phyloP scores from a whole-genome alignment of 2,797 vertebrate genomes.

The Dicrostonyx torquatus region DNA sequence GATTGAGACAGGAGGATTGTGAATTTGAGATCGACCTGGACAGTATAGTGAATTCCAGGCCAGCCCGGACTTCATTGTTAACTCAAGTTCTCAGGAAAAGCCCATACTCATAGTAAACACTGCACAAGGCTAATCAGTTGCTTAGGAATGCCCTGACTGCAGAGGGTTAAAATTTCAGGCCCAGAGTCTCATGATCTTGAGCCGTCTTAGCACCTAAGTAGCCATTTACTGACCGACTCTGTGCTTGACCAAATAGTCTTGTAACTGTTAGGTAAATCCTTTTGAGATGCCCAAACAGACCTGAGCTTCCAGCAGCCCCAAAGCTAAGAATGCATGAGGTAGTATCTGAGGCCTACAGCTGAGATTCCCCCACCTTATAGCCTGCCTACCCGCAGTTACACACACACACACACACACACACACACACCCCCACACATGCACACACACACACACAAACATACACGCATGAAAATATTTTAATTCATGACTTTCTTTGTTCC shows the following conservation, averaged over 20 bases:
- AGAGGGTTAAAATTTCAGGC: neutral
- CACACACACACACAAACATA: neutral
- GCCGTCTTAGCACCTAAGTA: neutral
- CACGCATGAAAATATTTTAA: neutral
- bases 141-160: neutral
- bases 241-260: neutral
- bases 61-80: neutral
- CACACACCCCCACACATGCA: neutral
- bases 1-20: neutral
- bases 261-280: neutral
- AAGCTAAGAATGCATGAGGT: neutral
- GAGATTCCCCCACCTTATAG: neutral
- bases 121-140: neutral
- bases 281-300: neutral
- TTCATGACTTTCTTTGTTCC: neutral
- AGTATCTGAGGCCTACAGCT: neutral
- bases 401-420: neutral
- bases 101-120: neutral
- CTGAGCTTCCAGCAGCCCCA: neutral
- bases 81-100: neutral
- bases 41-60: neutral
- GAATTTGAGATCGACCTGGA: neutral
- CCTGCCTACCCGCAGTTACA: neutral
- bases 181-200: neutral
- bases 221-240: neutral